phyloP scores from a whole-genome alignment of 1,140 invertebrate genomes.

The Carposina sasakii region DNA sequence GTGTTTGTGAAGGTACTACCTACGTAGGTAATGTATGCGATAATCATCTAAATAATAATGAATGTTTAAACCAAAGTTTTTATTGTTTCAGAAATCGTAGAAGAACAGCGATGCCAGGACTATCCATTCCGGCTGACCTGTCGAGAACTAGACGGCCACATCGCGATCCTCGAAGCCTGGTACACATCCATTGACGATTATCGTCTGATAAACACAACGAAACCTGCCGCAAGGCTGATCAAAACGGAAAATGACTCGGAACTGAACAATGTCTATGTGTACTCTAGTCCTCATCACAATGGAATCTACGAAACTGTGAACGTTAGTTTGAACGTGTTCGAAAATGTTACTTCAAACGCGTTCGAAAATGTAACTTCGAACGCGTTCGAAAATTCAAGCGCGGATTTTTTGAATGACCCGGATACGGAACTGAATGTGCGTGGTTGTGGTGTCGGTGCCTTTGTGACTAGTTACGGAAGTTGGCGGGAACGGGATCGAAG shows the following conservation, averaged over 20 bases:
- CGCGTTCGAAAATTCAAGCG: not conserved
- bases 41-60: too few species aligned
- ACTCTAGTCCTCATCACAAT: conserved; percentile 61
- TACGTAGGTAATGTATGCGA: too few species aligned
- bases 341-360: conserved; percentile 36
- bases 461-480: conserved; percentile 50
- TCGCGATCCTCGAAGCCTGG: conserved; percentile 70
- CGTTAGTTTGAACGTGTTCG: conserved; percentile 31
- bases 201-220: conserved; percentile 32
- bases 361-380: conserved; percentile 39
- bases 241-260: conserved; percentile 56
- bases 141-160: conserved; percentile 65
- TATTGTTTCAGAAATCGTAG: conserved; percentile 70
- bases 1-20: too few species aligned
- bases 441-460: conserved; percentile 41
- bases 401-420: conserved; percentile 7
- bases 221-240: conserved; percentile 26
- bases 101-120: conserved; percentile 68
- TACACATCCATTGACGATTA: conserved; percentile 60
- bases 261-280: conserved; percentile 48
- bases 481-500: conserved; percentile 51
- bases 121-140: conserved; percentile 68
- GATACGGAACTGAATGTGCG: conserved; percentile 34
- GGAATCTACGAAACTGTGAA: conserved; percentile 56
- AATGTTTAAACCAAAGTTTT: not conserved